phyloP scores from a whole-genome alignment of 2,888 invertebrate species.

The Hymenopus coronatus region DNA sequence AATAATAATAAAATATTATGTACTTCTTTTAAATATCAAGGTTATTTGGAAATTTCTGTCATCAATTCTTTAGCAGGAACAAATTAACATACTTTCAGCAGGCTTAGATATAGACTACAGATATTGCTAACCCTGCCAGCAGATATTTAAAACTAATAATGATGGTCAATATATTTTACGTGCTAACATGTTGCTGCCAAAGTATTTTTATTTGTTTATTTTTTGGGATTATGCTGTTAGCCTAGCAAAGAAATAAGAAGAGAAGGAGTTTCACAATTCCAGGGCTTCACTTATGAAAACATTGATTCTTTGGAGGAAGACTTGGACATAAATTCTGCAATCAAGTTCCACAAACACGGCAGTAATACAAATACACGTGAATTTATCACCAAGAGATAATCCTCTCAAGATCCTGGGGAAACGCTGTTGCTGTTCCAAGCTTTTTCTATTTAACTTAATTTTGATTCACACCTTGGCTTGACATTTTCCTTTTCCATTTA shows the following conservation, averaged over 20 bases:
- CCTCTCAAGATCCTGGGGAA: neutral
- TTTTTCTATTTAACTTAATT: neutral
- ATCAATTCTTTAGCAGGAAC: too few species aligned
- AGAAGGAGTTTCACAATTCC: neutral
- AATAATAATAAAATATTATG: too few species aligned
- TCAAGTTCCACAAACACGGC: neutral
- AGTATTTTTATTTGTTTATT: neutral
- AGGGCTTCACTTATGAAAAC: neutral
- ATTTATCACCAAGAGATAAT: neutral
- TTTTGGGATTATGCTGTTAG: neutral
- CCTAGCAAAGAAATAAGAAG: neutral
- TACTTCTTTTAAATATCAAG: too few species aligned
- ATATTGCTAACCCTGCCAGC: too few species aligned
- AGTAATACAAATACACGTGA: neutral
- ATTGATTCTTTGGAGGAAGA: neutral
- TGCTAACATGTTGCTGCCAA: neutral
- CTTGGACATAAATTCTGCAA: neutral
- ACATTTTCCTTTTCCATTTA: neutral
- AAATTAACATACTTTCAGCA: too few species aligned
- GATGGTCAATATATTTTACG: neutral
- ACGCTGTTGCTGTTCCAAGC: neutral
- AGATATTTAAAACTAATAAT: too few species aligned
- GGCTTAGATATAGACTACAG: too few species aligned
- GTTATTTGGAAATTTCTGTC: too few species aligned
- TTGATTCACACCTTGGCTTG: neutral